Percentiles rank a stretch among this genome's conserved stretches.
phyloP scores from a whole-genome alignment of 2,797 vertebrate genomes.

The Astyanax mexicanus region DNA sequence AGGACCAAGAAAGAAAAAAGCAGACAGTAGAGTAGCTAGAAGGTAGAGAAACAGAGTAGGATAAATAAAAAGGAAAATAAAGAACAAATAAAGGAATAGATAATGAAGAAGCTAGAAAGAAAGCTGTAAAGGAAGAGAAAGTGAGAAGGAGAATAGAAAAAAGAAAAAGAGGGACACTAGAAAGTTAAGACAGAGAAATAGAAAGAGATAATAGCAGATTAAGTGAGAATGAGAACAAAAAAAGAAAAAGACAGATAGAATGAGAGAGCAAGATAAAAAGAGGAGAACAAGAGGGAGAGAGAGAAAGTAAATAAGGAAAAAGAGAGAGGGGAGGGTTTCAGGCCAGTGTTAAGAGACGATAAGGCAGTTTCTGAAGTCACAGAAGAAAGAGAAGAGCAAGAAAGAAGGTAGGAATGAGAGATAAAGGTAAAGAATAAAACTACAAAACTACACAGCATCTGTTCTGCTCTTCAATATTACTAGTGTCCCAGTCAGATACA shows the following conservation, averaged over 20 bases:
- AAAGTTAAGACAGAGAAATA: too few relatives aligned
- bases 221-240: too few relatives aligned
- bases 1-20: constrained; percentile 48
- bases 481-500: not conserved
- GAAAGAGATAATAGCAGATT: too few relatives aligned
- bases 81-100: too few relatives aligned
- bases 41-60: constrained; percentile 40
- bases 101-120: too few relatives aligned
- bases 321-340: not conserved
- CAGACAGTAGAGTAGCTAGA: too few relatives aligned
- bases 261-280: constrained; percentile 22
- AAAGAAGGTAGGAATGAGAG: constrained; percentile 26
- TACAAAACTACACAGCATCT: not conserved
- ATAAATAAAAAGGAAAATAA: constrained; percentile 41
- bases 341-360: not conserved
- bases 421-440: constrained; percentile 9
- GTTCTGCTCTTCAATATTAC: not conserved
- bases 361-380: not conserved
- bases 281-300: not conserved
- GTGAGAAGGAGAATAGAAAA: constrained; percentile 40
- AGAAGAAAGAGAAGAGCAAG: not conserved
- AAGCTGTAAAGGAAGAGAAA: too few relatives aligned
- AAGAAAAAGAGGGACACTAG: constrained; percentile 46
- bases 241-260: constrained; percentile 1
- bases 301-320: not conserved